Evolutionary conservation across 2,888 invertebrate genomes (phyloP), one percentile per base, ranked within the genome.

Genomic region (Plebejus argus): DNA sequence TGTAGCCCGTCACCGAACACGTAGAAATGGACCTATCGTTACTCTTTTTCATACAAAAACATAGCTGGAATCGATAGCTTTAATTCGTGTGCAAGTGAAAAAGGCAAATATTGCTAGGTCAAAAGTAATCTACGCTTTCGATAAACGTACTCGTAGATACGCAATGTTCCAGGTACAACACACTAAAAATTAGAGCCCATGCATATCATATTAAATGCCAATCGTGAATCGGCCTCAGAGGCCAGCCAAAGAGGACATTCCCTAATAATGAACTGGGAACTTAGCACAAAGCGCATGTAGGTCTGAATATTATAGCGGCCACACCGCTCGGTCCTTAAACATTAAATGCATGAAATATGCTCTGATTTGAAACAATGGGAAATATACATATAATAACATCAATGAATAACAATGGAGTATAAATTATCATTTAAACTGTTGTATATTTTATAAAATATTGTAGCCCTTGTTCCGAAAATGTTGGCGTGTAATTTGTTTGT

Each of bases 331-430:
- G 82, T 83, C 87, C 87, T 88, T 86, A 89, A 87, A 91, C 92
- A 92, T 93, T 93, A 93, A 91, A 93, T 91, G 92, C 92, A 92
- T 93, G 92, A 93, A 93, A 94, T 93, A 94, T 93, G 94, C 93
- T 93, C 93, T 93, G 93, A 93, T 93, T 93, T 93, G 92, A 93
- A 94, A 94, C 93, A 94, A 94, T 93, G 93, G 94, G 91, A 88
- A 93, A 93, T 94, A 93, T 94, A 93, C 93, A 94, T 93, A 93
- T 93, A 93, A 94, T 93, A 94, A 93, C 93, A 93, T 93, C 94
- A 93, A 93, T 94, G 94, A 94, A 94, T 94, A 93, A 94, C 94
- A 93, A 94, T 93, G 92, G 93, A 87, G 91, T 92, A 94, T 94
- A 93, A 94, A 93, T 93, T 94, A 94, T 94, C 93, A 93, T 94